A percentile compares a stretch with the other conserved stretches of the same genome.
Conservation (phyloP, 2,888 invertebrate species). For the Sphinx pinastri region DNA sequence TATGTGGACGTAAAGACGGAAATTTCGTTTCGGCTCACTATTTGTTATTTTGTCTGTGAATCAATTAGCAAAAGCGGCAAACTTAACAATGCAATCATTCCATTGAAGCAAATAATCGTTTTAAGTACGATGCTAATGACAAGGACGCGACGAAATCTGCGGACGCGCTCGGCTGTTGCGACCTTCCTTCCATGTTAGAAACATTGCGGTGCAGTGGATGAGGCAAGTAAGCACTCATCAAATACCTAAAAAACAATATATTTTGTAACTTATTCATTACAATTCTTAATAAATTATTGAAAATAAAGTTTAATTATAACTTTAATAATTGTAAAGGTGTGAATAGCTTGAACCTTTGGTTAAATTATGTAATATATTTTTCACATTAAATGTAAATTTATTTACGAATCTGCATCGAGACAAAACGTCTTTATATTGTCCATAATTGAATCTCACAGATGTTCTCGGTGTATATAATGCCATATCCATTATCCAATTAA, state of each 20-base stretch:
- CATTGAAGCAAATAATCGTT: constrained; percentile 48
- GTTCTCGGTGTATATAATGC: constrained; percentile 33
- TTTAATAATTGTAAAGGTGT: too few relatives aligned
- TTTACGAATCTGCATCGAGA: too few relatives aligned
- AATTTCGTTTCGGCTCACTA: background rate
- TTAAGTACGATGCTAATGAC: constrained; percentile 56
- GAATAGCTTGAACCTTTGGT: too few relatives aligned
- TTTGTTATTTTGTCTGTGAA: constrained; percentile 12
- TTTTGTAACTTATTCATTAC: too few relatives aligned
- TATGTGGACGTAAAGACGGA: background rate
- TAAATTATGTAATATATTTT: too few relatives aligned
- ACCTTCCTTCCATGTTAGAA: constrained; percentile 38
- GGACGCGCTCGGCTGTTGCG: constrained; percentile 46
- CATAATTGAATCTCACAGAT: constrained; percentile 5
- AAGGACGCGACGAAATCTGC: constrained; percentile 56
- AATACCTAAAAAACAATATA: background rate
- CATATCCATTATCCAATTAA: constrained; percentile 48
- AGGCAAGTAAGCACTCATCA: constrained; percentile 1
- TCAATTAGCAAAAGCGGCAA: constrained; percentile 20
- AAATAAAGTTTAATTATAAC: too few relatives aligned
- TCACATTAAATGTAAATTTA: too few relatives aligned
- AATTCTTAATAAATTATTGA: too few relatives aligned
- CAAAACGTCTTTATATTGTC: background rate
- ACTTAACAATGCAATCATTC: constrained; percentile 38
- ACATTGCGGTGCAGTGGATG: constrained; percentile 28